Conservation (phyloP, 2,113 vertebrate genomes). For the Nothobranchius furzeri region DNA sequence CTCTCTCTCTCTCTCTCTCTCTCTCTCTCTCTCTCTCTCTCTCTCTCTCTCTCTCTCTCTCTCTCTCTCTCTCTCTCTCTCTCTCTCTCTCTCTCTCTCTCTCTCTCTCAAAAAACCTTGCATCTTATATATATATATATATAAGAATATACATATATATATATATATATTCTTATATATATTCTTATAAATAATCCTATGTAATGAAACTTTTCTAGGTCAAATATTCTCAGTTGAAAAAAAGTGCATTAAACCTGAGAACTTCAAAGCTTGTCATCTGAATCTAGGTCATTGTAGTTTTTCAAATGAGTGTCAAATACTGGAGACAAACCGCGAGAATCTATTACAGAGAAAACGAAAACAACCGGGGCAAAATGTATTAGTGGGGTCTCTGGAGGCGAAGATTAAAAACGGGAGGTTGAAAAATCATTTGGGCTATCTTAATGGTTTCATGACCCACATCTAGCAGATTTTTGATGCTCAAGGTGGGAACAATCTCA, state of each 20-base stretch:
- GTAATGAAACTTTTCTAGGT: conserved; percentile 37
- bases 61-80: conserved; percentile 22
- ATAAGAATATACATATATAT: background rate
- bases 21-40: conserved; percentile 21
- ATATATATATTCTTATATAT: background rate
- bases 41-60: conserved; percentile 23
- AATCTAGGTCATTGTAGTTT: conserved; percentile 49
- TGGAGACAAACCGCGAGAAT: conserved; percentile 15
- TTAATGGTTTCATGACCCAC: conserved; percentile 62
- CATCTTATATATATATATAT: background rate
- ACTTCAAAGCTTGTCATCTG: conserved; percentile 1
- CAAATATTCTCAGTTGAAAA: conserved; percentile 24
- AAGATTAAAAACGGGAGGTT: conserved; percentile 53
- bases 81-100: conserved; percentile 23
- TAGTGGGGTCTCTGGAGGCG: conserved; percentile 46
- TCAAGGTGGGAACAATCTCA: conserved; percentile 7
- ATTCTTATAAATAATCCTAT: conserved; percentile 16
- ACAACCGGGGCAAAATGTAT: conserved; percentile 62
- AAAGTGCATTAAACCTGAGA: conserved; percentile 18
- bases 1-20: conserved; percentile 22
- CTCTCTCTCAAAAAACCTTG: conserved; percentile 2
- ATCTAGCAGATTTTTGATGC: conserved; percentile 28
- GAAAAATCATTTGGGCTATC: conserved; percentile 50
- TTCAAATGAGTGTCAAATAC: conserved; percentile 6
- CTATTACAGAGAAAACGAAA: conserved; percentile 23